Evolutionary conservation across 2,113 vertebrate genomes (phyloP).

Genomic region (Pleuronectes platessa): DNA sequence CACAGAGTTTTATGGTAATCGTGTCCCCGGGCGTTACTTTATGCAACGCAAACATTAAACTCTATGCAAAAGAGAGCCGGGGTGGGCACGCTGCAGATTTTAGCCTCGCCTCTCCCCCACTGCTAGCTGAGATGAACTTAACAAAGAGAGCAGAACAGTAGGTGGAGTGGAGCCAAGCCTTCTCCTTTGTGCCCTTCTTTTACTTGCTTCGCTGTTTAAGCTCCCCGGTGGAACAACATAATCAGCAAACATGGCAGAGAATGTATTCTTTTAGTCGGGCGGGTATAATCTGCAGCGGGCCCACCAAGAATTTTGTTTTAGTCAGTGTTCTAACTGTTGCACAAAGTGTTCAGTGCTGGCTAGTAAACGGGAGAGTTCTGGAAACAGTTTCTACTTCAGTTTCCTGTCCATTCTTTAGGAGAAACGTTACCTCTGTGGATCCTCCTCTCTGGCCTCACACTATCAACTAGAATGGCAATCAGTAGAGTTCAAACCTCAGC

Average conservation of each 20-base stretch:
- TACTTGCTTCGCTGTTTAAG: slow-evolving; percentile 44
- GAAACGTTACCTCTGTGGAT: background rate
- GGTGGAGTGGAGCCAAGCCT: slow-evolving; percentile 49
- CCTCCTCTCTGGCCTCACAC: background rate
- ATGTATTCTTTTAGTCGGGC: slow-evolving; percentile 35
- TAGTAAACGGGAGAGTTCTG: slow-evolving; percentile 31
- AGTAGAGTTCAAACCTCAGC: no score
- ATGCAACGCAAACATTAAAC: slow-evolving; percentile 56
- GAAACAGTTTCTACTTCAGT: background rate
- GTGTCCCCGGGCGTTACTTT: slow-evolving; percentile 27
- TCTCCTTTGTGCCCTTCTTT: slow-evolving; percentile 48
- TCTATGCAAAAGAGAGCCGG: slow-evolving; percentile 43
- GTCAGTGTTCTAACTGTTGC: slow-evolving; percentile 41
- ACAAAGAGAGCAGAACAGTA: slow-evolving; percentile 54
- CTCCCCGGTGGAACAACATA: slow-evolving; percentile 52
- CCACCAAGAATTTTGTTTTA: slow-evolving; percentile 46
- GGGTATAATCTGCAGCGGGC: slow-evolving; percentile 47
- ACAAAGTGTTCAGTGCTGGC: slow-evolving; percentile 14
- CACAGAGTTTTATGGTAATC: slow-evolving; percentile 40
- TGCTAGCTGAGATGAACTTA: slow-evolving; percentile 32
- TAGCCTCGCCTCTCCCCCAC: slow-evolving; percentile 1
- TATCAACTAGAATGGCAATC: background rate
- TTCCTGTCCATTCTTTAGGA: background rate
- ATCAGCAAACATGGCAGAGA: slow-evolving; percentile 54
- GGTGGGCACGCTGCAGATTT: slow-evolving; percentile 33